phyloP scores from a whole-genome alignment of 2,113 vertebrate genomes.

The Prinia subflava region DNA sequence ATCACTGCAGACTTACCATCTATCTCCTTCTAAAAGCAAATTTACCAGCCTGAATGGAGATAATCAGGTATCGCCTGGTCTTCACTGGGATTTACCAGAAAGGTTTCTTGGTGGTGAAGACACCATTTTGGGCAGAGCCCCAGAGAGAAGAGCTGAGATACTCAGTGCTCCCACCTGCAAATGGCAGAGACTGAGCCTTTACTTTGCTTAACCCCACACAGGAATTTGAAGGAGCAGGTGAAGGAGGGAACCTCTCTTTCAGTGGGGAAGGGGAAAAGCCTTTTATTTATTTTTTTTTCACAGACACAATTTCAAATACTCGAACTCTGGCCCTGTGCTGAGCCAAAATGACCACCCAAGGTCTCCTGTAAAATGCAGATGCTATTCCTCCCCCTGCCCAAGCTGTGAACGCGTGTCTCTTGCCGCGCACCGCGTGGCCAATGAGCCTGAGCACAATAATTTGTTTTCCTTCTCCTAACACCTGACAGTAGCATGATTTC shows the following conservation, averaged over 20 bases:
- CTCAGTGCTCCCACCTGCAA: not conserved
- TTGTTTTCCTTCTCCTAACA: conserved; percentile 57
- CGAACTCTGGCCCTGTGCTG: not conserved
- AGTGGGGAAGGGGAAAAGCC: not conserved
- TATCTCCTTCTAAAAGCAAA: not conserved
- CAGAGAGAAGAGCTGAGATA: not conserved
- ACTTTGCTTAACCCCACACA: not conserved
- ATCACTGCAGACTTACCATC: not conserved
- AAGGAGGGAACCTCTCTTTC: not conserved
- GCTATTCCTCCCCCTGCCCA: not conserved
- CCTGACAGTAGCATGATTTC: conserved; percentile 25
- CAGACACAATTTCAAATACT: not conserved
- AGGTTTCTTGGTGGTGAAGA: not conserved
- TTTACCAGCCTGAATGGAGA: not conserved
- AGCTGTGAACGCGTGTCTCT: not conserved
- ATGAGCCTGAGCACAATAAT: not conserved
- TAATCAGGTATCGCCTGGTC: not conserved
- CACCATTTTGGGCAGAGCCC: not conserved
- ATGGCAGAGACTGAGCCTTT: not conserved
- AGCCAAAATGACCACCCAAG: not conserved
- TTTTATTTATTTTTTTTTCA: no score
- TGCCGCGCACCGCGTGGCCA: accelerated
- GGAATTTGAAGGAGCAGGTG: not conserved
- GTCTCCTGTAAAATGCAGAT: not conserved
- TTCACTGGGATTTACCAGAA: not conserved